Conservation (phyloP, 1,140 invertebrate species). For the Globodera ellingtonae region DNA sequence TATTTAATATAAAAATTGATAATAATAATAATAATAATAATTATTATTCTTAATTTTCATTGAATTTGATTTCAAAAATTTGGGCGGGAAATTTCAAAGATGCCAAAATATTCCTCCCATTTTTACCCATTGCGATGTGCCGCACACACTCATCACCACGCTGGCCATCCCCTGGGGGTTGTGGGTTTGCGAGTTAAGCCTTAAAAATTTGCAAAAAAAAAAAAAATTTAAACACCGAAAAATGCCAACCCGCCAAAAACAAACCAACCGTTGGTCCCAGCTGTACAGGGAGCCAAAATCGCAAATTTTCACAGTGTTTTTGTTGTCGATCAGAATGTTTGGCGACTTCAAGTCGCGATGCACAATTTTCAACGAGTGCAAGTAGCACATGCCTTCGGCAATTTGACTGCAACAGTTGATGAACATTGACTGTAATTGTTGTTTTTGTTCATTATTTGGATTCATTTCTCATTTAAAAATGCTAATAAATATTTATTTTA, state of each 20-base stretch:
- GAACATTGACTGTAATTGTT: slow-evolving; percentile 69
- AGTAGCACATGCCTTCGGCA: slow-evolving; percentile 90
- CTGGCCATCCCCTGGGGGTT: slow-evolving; percentile 74
- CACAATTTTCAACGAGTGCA: slow-evolving; percentile 94
- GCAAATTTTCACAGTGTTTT: slow-evolving; percentile 90
- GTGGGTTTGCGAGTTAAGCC: not conserved
- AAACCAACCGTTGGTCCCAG: slow-evolving; percentile 78
- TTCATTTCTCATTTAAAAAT: too few relatives aligned
- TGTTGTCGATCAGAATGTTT: slow-evolving; percentile 85
- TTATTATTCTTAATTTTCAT: not conserved
- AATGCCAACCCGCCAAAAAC: not conserved
- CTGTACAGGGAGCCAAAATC: slow-evolving; percentile 89
- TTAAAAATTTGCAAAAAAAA: not conserved
- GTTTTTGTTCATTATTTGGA: too few relatives aligned
- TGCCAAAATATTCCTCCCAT: not conserved
- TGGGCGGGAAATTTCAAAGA: not conserved
- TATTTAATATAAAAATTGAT: too few relatives aligned
- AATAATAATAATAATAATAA: not conserved
- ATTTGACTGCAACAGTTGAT: slow-evolving; percentile 77
- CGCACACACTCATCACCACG: slow-evolving; percentile 93
- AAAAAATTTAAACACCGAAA: not conserved
- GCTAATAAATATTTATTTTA: too few relatives aligned
- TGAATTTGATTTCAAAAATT: not conserved
- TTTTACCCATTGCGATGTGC: slow-evolving; percentile 72
- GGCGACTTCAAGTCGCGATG: slow-evolving; percentile 81